Evolutionary conservation across 2,113 vertebrate genomes (phyloP), one percentile per base, ranked within the genome.

Genomic region (Panthera leo): DNA sequence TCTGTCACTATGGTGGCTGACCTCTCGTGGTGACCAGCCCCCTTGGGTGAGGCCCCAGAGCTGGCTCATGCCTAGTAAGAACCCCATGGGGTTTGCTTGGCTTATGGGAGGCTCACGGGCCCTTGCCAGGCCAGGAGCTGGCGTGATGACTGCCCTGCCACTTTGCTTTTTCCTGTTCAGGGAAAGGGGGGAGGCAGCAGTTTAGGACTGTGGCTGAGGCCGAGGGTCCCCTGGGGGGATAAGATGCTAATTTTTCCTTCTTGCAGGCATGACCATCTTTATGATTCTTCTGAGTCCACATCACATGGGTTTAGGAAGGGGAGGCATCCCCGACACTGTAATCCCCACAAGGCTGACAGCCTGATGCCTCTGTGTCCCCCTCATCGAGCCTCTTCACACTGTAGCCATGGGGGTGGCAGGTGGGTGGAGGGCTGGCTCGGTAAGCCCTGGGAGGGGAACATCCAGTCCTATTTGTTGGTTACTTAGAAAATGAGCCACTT

Each of bases 41-140:
- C 71, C 18, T 85, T 55, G 78, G 84, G 73, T 93, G 85, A 97
- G 65, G 36, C 51, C 48, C 53, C 82, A 85, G 87, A 84, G 76
- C 61, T 48, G 45, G 16, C 65, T 96, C 13, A 71, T 53, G 36
- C 83, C 78, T 78, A 19, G 36, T 48, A 48, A 48, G 42, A 48
- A n/a, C 65, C 80, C 75, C 5, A 0, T 73, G 89, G 48, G 78
- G 53, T 48, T 53, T 39, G 5, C 53, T 85, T 78, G 21, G 70
- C 89, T 76, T 19, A 1, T 0, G 55, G 15, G n/a, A 92, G 75
- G 94, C 45, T n/a, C 13, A 3, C 13, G 16, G n/a, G 58, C 87
- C 42, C 61, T 11, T 48, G 58, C 83, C n/a, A 82, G 53, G 79
- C 75, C 75, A 25, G 19, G 51, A 15, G 70, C 51, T 2, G 1